A percentile compares a stretch with the other conserved stretches of the same genome.
These are phyloP conservation scores for Tylochromis polylepis DNA, from an alignment of 2,113 vertebrate genomes.

Conservation along the genomic window DNA sequence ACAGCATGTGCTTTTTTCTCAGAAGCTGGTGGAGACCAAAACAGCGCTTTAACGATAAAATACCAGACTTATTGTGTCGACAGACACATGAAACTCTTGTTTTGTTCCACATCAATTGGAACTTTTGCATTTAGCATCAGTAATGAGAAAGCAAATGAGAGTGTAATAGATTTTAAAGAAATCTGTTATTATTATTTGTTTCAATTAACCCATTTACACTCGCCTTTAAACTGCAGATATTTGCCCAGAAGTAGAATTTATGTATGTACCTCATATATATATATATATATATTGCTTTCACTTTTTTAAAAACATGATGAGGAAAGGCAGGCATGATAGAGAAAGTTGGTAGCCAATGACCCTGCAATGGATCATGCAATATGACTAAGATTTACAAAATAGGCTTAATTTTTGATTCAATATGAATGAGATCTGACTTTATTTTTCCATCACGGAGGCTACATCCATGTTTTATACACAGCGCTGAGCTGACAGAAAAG, in stretches of 20 bases:
- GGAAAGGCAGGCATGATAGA: too few relatives aligned
- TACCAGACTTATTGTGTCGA: not conserved
- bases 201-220: not conserved
- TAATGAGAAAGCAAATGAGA: not conserved
- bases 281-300: not conserved
- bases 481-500: not conserved
- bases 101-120: not conserved
- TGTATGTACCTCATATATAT: not conserved
- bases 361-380: too few relatives aligned
- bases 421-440: too few relatives aligned
- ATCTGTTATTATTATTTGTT: not conserved
- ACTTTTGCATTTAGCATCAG: not conserved
- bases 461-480: too few relatives aligned
- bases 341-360: too few relatives aligned
- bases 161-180: not conserved
- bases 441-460: too few relatives aligned
- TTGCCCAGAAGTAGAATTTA: not conserved
- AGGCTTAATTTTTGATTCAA: too few relatives aligned
- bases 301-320: too few relatives aligned
- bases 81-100: not conserved
- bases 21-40: not conserved
- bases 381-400: too few relatives aligned
- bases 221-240: not conserved
- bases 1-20: not conserved
- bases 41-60: not conserved